phyloP scores from a whole-genome alignment of 1,140 invertebrate genomes.

The Agrypnia vestita region DNA sequence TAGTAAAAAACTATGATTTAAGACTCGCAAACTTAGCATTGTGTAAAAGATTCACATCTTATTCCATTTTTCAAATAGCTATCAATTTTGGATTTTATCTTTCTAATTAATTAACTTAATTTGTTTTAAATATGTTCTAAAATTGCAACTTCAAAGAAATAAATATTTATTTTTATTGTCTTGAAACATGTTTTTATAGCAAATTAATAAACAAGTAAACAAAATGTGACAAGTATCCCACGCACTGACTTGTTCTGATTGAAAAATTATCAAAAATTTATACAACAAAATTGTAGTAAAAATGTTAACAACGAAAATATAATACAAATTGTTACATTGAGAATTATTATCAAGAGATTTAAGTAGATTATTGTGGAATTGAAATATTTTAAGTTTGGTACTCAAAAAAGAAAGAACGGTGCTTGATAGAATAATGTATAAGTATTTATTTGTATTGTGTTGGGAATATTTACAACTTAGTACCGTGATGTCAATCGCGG shows the following conservation, averaged over 20 bases:
- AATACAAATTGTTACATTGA: slow-evolving; percentile 28
- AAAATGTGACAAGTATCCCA: background rate
- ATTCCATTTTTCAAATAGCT: too few relatives aligned
- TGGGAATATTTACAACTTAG: too few relatives aligned
- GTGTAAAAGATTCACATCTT: too few relatives aligned
- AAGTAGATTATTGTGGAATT: background rate
- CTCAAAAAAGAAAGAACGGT: background rate
- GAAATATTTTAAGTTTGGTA: slow-evolving; percentile 14
- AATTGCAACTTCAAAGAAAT: too few relatives aligned
- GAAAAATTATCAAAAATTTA: slow-evolving; percentile 22
- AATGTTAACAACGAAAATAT: slow-evolving; percentile 11
- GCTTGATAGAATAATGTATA: slow-evolving; percentile 20
- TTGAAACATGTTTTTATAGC: background rate
- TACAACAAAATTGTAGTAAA: slow-evolving; percentile 15
- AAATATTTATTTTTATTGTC: background rate
- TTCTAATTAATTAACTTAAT: too few relatives aligned
- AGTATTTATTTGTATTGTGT: background rate
- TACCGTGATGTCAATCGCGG: too few relatives aligned
- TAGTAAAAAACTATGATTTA: too few relatives aligned
- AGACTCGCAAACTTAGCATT: too few relatives aligned
- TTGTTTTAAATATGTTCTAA: too few relatives aligned
- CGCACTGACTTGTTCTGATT: background rate
- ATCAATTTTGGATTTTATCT: too few relatives aligned
- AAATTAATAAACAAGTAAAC: background rate
- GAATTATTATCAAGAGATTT: background rate